Base-by-base conservation (phyloP, 2,113 vertebrate species). In the Petrocephalus microphthalmus region DNA sequence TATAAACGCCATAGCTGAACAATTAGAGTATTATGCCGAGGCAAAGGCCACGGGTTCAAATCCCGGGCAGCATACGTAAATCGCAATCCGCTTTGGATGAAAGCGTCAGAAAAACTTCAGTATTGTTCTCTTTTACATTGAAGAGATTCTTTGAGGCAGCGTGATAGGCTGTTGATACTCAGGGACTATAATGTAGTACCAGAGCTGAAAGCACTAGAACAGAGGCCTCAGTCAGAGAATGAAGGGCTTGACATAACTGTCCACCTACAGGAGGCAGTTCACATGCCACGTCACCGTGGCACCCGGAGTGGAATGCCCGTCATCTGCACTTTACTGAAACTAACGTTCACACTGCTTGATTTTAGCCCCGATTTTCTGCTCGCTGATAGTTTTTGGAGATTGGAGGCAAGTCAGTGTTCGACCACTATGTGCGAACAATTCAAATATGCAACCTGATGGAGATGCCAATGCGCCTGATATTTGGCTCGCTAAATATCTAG, bases 201-300 rank as follows among this genome's bases (percentile, higher is more conserved):
- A 78, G 71, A 42, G 71, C 33, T 33, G 71, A 78, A 13, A 90
- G 89, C 85, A 88, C 88, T 90, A 88, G 91, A 93, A 94, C 93
- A 95, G 92, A 93, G 92, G 90, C 90, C 29, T 90, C 47, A 92
- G 90, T 93, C 92, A 93, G 95, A 92, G 94, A 90, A 94, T 91
- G 93, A 90, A 93, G 90, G 93, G 89, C 89, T 82, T 85, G 89
- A 90, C 95, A 95, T 93, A 93, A 91, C 92, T 11, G 5, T 47
- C 88, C 90, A 90, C 95, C 95, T 88, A 94, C 94, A 90, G 90
- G 52, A 33, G 64, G 87, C 52, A 1, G 52, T n/a, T 89, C 67
- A 86, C 87, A 81, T 67, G 86, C 45, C 88, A 87, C 60, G 33
- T 88, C 37, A 52, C 74, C 19, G 64, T 71, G 49, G 56, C 45